Conservation (phyloP, 2,113 vertebrate genomes). For the Entosphenus tridentatus region DNA sequence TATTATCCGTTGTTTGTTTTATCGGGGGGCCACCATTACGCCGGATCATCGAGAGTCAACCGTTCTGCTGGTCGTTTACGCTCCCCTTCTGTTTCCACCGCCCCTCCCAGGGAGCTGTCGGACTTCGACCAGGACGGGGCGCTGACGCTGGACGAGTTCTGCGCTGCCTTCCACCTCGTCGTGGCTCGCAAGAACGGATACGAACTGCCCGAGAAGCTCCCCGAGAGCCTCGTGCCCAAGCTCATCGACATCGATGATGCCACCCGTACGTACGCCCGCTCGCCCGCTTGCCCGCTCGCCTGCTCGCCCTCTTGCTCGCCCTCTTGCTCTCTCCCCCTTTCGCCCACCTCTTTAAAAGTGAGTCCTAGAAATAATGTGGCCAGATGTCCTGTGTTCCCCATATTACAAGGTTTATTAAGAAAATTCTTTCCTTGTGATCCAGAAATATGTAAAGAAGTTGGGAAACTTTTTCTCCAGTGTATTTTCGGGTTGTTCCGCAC, state of each 20-base stretch:
- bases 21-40: too few species aligned
- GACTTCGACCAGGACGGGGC: conserved; percentile 75
- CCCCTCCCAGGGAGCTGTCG: conserved; percentile 49
- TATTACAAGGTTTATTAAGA: too few species aligned
- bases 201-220: conserved; percentile 50
- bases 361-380: too few species aligned
- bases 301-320: not conserved
- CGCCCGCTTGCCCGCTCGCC: not conserved
- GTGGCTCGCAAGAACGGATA: conserved; percentile 85
- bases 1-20: too few species aligned
- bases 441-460: too few species aligned
- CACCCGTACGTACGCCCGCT: not conserved
- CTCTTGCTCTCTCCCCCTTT: not conserved
- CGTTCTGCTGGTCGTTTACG: too few species aligned
- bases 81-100: too few species aligned
- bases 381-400: too few species aligned
- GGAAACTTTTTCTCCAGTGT: too few species aligned
- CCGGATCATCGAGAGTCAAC: too few species aligned
- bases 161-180: conserved; percentile 76
- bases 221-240: conserved; percentile 62
- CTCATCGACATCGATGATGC: not conserved
- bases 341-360: not conserved
- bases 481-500: too few species aligned
- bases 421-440: too few species aligned
- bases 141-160: conserved; percentile 55